Conservation (phyloP, 53 echinoderm and acorn worm species). For the Arbacia lixula region DNA sequence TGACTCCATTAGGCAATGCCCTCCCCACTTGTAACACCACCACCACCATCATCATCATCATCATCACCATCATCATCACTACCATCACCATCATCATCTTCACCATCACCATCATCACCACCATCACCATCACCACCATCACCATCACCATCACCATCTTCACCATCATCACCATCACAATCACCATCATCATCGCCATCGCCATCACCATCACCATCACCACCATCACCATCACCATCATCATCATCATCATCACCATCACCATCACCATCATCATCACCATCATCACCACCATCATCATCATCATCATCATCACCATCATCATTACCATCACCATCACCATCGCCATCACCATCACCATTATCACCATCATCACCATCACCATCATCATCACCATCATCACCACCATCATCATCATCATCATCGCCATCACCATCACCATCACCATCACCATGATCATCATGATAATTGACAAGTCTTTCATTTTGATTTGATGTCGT, state of each 20-base stretch:
- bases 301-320: neutral
- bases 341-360: neutral
- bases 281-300: neutral
- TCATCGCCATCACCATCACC: too few relatives aligned
- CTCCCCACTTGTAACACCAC: too few relatives aligned
- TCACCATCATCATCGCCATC: too few relatives aligned
- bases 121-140: neutral
- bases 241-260: neutral
- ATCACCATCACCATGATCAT: too few relatives aligned
- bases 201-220: neutral
- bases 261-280: neutral
- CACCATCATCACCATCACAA: too few relatives aligned
- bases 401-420: too few relatives aligned
- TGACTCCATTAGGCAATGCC: too few relatives aligned
- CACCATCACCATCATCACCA: neutral
- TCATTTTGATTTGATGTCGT: too few relatives aligned
- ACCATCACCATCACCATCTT: too few relatives aligned
- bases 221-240: neutral
- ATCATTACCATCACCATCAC: neutral
- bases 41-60: neutral
- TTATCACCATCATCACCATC: too few relatives aligned
- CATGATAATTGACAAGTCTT: too few relatives aligned
- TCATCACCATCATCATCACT: neutral
- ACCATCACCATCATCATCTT: neutral
- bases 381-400: too few relatives aligned